Evolutionary conservation across 2,113 vertebrate species (phyloP), one percentile per base, ranked within the genome.

Genomic region (Elephas maximus): DNA sequence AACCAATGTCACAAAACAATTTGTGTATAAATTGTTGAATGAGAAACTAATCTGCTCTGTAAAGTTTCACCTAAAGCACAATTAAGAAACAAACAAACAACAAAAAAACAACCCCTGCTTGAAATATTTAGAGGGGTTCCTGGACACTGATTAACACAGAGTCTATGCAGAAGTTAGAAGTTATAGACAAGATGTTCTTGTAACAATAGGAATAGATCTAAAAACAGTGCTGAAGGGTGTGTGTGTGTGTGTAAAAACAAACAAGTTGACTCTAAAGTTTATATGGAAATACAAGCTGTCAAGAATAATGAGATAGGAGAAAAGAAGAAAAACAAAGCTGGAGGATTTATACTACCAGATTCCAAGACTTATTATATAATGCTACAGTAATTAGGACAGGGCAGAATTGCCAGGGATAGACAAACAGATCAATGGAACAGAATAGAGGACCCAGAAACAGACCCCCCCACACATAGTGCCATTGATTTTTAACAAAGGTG

Each of bases 401-500:
- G 2, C 0, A 20, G 17, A 23, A 69, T 37, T 4, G 57, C 84
- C 69, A 37, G 44, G 24, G 37, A 28, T 7, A 45, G 15, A 41
- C 26, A n/a, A 28, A 44, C 8, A 30, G 51, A 74, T 12, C 33
- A 23, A 1, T 24, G 41, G 18, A 60, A 4, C 53, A 7, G 67
- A 53, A 41, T 0, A 17, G 65, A 74, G 85, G 41, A 18, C 18
- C 18, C 33, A 18, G 53, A 74, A 48, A 48, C 24, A 85, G 37
- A 63, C 15, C 2, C 14, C 63, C 24, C 3, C 5, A 5, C 74
- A 51, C 26, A 7, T 12, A 12, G 37, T 0, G 8, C 37, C 37
- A 28, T 17, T 63, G 53, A 63, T 48, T 48, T 74, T 82, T 51
- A 8, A 8, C 65, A 11, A 74, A 71, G 21, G 63, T 53, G 62